These are phyloP conservation scores for Beris chalybata DNA, from an alignment of 2,888 invertebrate genomes.

Conservation along the genomic window DNA sequence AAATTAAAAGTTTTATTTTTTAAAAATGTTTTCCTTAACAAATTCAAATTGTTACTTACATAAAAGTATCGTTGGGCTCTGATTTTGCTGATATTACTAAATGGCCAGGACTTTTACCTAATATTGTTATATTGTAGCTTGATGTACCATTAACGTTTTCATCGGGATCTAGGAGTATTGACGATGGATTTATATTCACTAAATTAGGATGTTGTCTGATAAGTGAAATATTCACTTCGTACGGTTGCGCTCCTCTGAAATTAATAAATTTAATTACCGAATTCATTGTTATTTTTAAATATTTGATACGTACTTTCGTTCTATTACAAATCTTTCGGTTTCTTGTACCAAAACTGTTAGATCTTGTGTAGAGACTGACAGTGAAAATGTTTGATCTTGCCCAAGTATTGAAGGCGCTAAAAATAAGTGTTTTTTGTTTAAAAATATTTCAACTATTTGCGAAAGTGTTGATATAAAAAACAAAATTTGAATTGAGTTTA, in stretches of 20 bases:
- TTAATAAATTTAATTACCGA: background rate
- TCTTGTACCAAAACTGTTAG: constrained; percentile 62
- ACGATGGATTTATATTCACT: constrained; percentile 60
- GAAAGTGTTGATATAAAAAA: background rate
- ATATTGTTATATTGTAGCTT: constrained; percentile 58
- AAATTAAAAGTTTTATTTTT: constrained; percentile 46
- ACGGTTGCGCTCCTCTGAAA: constrained; percentile 42
- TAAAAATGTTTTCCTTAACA: background rate
- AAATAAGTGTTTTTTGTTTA: background rate
- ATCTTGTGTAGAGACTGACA: constrained; percentile 63
- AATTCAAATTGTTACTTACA: constrained; percentile 43
- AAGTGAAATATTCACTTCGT: constrained; percentile 59
- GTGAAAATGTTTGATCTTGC: constrained; percentile 55
- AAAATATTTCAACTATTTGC: too few species aligned
- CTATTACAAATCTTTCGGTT: constrained; percentile 60
- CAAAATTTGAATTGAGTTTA: background rate
- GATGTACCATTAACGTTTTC: constrained; percentile 51
- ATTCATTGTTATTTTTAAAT: background rate
- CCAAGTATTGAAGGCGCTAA: constrained; percentile 35
- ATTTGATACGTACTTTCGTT: constrained; percentile 59
- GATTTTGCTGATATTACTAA: constrained; percentile 66
- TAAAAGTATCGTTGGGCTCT: constrained; percentile 58
- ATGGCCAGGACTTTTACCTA: constrained; percentile 68
- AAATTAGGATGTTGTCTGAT: constrained; percentile 67
- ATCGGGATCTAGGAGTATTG: constrained; percentile 55